phyloP scores from a whole-genome alignment of 2,888 invertebrate genomes.

The Antheraea yamamai region DNA sequence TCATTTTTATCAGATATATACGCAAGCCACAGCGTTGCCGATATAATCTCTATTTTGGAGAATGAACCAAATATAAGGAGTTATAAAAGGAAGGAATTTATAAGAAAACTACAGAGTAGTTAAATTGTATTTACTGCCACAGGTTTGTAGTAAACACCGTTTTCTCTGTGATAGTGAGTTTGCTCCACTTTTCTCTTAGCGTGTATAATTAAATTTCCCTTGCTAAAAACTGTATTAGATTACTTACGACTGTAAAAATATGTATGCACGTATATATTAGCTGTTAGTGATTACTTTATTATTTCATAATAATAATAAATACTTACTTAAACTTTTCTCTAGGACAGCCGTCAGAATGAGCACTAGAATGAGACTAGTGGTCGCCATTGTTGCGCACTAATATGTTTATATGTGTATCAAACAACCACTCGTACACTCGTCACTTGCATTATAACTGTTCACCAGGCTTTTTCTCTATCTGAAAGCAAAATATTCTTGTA shows the following conservation, averaged over 20 bases:
- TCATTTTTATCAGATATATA: too few species aligned
- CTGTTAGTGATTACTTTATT: neutral
- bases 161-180: too few species aligned
- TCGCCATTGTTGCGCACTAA: neutral
- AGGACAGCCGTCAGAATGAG: neutral
- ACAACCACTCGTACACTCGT: conserved; percentile 8
- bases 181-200: too few species aligned
- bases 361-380: neutral
- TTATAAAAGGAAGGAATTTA: too few species aligned
- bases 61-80: too few species aligned
- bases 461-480: neutral
- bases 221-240: neutral
- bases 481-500: neutral
- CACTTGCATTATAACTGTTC: conserved; percentile 17
- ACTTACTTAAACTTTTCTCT: conserved; percentile 3
- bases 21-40: too few species aligned
- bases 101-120: too few species aligned
- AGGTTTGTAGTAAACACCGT: too few species aligned
- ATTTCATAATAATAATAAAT: neutral
- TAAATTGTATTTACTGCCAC: too few species aligned
- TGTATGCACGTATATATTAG: neutral
- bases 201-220: neutral
- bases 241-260: neutral
- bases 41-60: too few species aligned
- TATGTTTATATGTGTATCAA: neutral